Evolutionary conservation across 2,888 invertebrate species (phyloP).

Genomic region (Acronicta leporina): DNA sequence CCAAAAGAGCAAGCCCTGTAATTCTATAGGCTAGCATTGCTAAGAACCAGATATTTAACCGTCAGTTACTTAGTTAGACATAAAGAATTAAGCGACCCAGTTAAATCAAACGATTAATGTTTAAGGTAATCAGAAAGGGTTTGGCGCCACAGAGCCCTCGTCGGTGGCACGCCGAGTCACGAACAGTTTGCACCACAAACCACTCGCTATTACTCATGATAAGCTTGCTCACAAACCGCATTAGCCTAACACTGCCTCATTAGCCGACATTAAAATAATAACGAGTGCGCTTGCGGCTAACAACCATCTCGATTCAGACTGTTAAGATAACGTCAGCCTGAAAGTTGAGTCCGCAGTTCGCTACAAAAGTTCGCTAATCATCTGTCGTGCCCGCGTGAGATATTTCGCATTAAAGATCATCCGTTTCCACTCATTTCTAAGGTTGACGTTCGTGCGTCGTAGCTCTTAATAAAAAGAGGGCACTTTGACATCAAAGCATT

Average conservation of each 20-base stretch:
- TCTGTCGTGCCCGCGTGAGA: constrained; percentile 53
- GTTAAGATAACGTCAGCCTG: constrained; percentile 50
- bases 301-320: constrained; percentile 59
- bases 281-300: constrained; percentile 66
- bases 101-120: constrained; percentile 77
- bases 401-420: constrained; percentile 51
- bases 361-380: constrained; percentile 60
- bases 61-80: constrained; percentile 64
- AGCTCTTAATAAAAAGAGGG: constrained; percentile 50
- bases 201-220: constrained; percentile 74
- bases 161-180: constrained; percentile 67
- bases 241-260: constrained; percentile 75
- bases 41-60: constrained; percentile 66
- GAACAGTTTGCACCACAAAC: constrained; percentile 73
- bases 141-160: constrained; percentile 65
- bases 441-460: constrained; percentile 43
- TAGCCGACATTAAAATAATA: constrained; percentile 80
- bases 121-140: constrained; percentile 75
- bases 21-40: constrained; percentile 22
- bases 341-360: constrained; percentile 17
- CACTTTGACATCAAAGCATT: constrained; percentile 70
- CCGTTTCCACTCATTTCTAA: constrained; percentile 43
- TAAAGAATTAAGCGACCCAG: constrained; percentile 67
- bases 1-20: constrained; percentile 11
- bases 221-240: constrained; percentile 73